These are phyloP conservation scores for Amazona vittata DNA, from an alignment of 2,113 vertebrate species.

Conservation along the genomic window DNA sequence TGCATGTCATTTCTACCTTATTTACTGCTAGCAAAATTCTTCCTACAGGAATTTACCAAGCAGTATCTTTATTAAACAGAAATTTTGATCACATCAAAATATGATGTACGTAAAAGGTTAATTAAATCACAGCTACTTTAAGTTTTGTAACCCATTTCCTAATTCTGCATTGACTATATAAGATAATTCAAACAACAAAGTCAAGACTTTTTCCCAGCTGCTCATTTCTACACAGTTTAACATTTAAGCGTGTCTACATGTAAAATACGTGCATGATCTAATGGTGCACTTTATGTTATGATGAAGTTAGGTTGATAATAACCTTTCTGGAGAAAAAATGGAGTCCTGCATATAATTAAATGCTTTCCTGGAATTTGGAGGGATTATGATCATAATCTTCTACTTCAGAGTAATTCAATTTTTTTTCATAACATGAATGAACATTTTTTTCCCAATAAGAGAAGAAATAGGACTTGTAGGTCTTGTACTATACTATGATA, in stretches of 20 bases:
- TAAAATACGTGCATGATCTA: background rate
- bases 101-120: background rate
- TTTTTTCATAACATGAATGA: background rate
- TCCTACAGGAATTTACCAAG: background rate
- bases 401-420: background rate
- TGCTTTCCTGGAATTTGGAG: background rate
- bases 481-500: background rate
- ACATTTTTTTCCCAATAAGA: background rate
- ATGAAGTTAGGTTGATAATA: slow-evolving; percentile 1
- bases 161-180: background rate
- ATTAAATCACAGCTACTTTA: background rate
- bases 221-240: background rate
- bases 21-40: background rate
- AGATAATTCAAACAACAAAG: background rate
- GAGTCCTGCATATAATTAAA: background rate
- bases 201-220: background rate
- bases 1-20: background rate
- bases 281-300: background rate
- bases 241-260: background rate
- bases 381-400: background rate
- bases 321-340: slow-evolving; percentile 13
- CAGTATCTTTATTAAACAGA: background rate
- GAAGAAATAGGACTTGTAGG: background rate
- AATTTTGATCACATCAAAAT: background rate
- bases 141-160: background rate